Evolutionary conservation across 2,113 vertebrate species (phyloP).

Genomic region (Boleophthalmus pectinirostris): DNA sequence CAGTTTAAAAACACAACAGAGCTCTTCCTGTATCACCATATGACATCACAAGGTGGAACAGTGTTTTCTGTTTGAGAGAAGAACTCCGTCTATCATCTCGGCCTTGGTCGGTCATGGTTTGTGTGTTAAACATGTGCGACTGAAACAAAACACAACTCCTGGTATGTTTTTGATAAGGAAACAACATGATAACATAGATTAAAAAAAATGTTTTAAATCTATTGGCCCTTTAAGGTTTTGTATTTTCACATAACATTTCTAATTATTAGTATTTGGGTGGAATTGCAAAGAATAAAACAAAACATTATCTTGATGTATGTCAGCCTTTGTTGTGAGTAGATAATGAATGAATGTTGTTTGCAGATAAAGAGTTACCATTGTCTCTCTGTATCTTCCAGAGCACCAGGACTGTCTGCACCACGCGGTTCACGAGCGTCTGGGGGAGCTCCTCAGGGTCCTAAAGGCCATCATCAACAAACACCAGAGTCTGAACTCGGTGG

Average conservation of each 20-base stretch:
- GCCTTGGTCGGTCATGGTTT: too few relatives aligned
- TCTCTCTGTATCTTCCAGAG: slow-evolving; percentile 68
- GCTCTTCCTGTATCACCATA: too few relatives aligned
- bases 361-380: background rate
- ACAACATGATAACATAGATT: too few relatives aligned
- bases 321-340: background rate
- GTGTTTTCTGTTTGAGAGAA: too few relatives aligned
- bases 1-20: too few relatives aligned
- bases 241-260: background rate
- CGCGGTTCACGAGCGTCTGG: slow-evolving; percentile 88
- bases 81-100: too few relatives aligned
- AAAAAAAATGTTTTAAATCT: too few relatives aligned
- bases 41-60: too few relatives aligned
- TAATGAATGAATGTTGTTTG: background rate
- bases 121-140: too few relatives aligned
- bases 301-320: background rate
- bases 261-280: background rate
- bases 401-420: slow-evolving; percentile 88
- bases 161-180: too few relatives aligned
- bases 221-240: too few relatives aligned
- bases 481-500: slow-evolving; percentile 91
- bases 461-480: slow-evolving; percentile 90
- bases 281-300: background rate
- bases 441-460: slow-evolving; percentile 88
- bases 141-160: too few relatives aligned